phyloP scores from a whole-genome alignment of 2,113 vertebrate genomes.

The Vidua chalybeata region DNA sequence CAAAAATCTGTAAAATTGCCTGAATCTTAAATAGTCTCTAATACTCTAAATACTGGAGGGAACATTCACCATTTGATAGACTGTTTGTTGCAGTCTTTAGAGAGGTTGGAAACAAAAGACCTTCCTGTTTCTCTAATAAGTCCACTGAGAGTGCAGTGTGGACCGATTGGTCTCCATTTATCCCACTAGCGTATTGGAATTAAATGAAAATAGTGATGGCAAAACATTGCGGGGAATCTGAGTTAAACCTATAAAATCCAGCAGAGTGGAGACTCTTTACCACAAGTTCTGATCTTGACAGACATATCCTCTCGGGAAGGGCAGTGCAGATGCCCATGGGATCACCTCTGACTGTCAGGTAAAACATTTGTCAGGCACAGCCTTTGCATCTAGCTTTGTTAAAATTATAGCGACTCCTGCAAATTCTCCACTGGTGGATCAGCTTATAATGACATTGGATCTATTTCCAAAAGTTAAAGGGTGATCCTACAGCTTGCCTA shows the following conservation, averaged over 20 bases:
- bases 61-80: background rate
- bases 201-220: background rate
- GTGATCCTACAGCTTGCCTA: background rate
- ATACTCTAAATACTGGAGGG: background rate
- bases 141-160: background rate
- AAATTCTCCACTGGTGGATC: background rate
- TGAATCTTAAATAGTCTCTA: background rate
- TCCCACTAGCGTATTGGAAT: background rate
- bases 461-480: background rate
- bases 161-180: background rate
- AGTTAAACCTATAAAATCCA: background rate
- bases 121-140: background rate
- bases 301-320: fast-evolving
- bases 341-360: background rate
- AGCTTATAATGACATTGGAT: background rate
- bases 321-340: background rate
- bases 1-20: background rate
- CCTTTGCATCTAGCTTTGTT: background rate
- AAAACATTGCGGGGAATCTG: background rate
- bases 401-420: background rate
- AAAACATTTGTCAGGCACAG: background rate
- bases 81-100: background rate
- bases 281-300: background rate
- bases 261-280: background rate
- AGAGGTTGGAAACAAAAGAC: background rate